These are phyloP conservation scores for Reticulitermes lucifugus DNA, from an alignment of 2,888 invertebrate species.

Conservation along the genomic window DNA sequence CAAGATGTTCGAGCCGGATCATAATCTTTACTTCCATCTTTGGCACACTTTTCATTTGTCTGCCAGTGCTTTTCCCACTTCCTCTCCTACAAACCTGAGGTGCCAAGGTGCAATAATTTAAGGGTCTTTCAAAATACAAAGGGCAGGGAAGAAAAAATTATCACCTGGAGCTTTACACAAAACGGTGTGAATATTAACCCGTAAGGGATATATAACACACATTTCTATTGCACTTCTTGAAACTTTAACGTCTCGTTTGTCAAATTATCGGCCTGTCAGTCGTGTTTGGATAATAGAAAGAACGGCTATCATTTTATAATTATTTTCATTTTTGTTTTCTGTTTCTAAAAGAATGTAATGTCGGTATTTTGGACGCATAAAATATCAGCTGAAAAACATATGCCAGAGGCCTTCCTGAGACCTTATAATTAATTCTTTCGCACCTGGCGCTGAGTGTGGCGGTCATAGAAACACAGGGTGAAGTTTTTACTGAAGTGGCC, in stretches of 20 bases:
- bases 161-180: not conserved
- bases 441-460: not conserved
- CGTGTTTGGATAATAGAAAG: not conserved
- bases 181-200: not conserved
- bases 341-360: not conserved
- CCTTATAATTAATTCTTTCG: not conserved
- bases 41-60: not conserved
- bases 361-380: not conserved
- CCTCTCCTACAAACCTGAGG: not conserved
- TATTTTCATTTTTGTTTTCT: not conserved
- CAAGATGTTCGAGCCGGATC: not conserved
- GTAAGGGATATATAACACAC: too few species aligned
- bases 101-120: not conserved
- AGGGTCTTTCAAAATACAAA: not conserved
- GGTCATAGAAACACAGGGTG: not conserved
- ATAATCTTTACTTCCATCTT: not conserved
- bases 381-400: not conserved
- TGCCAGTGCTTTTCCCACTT: not conserved
- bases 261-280: not conserved
- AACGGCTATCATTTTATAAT: not conserved
- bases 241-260: not conserved
- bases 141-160: not conserved
- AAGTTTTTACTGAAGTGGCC: not conserved
- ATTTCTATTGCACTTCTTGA: not conserved
- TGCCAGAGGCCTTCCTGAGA: not conserved